A percentile compares a stretch with the other conserved stretches of the same genome.
phyloP scores from a whole-genome alignment of 1,140 invertebrate genomes.

The Panulirus ornatus region DNA sequence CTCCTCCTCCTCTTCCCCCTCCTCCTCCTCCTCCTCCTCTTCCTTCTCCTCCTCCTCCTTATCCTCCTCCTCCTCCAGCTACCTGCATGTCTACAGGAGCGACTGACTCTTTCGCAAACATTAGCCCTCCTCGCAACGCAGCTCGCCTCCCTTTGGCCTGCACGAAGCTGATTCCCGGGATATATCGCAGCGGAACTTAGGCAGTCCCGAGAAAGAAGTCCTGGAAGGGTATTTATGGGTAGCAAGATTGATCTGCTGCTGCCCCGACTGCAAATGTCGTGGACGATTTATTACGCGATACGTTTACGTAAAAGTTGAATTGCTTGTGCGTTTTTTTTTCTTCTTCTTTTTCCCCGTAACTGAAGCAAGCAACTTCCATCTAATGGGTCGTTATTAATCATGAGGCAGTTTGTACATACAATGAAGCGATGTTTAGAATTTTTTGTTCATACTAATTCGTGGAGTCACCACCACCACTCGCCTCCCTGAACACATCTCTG shows the following conservation, averaged over 20 bases:
- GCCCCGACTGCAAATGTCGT: conserved; percentile 39
- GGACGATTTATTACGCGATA: conserved; percentile 48
- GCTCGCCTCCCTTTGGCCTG: neutral
- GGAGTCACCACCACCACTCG: neutral
- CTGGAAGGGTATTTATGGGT: conserved; percentile 47
- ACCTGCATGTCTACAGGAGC: too few relatives aligned
- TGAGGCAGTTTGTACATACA: too few relatives aligned
- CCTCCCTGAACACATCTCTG: neutral
- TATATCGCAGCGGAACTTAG: conserved; percentile 21
- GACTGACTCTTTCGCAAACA: neutral
- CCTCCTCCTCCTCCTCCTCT: neutral
- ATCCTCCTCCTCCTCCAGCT: neutral
- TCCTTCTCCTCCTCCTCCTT: neutral
- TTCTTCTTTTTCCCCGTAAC: too few relatives aligned
- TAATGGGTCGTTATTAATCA: too few relatives aligned
- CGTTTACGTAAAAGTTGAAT: conserved; percentile 33
- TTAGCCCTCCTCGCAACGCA: neutral
- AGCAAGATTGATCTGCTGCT: conserved; percentile 28
- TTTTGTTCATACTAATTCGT: too few relatives aligned
- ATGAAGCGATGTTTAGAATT: too few relatives aligned
- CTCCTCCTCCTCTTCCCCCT: neutral
- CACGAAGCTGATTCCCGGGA: conserved; percentile 3
- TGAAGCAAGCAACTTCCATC: too few relatives aligned
- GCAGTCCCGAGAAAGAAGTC: conserved; percentile 13
- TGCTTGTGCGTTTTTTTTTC: conserved; percentile 1